These are phyloP conservation scores for Mus spicilegus DNA, from an alignment of 2,113 vertebrate species.

Conservation along the genomic window DNA sequence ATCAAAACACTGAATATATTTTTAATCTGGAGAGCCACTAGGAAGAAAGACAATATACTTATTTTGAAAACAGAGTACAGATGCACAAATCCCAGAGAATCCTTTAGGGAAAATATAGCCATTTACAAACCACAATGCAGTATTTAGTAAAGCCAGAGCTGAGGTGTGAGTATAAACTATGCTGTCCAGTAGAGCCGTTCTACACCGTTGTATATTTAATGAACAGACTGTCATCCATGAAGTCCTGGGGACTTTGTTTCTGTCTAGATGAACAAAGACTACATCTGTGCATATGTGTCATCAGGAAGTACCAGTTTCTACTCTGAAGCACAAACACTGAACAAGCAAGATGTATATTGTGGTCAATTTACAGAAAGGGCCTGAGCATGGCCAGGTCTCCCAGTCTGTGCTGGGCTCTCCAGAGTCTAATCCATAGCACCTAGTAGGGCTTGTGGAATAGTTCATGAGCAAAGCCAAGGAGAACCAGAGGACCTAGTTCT, in stretches of 20 bases:
- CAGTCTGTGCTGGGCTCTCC: not conserved
- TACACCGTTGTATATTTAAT: constrained; percentile 33
- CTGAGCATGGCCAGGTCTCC: not conserved
- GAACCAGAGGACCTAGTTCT: not conserved
- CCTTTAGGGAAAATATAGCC: not conserved
- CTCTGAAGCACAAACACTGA: not conserved
- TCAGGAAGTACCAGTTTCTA: not conserved
- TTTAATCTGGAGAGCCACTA: constrained; percentile 16
- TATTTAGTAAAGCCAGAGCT: not conserved
- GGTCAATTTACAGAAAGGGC: not conserved
- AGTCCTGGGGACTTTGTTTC: constrained; percentile 32
- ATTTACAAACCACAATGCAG: not conserved
- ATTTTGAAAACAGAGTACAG: constrained; percentile 26
- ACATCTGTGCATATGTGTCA: not conserved
- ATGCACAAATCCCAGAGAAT: not conserved
- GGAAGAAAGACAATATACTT: not conserved
- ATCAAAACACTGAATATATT: constrained; percentile 9
- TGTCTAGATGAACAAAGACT: not conserved
- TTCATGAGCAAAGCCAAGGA: not conserved
- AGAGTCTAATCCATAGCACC: not conserved
- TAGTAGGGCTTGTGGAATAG: fast-evolving
- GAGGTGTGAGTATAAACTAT: not conserved
- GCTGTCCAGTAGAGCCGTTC: not conserved
- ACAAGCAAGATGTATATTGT: not conserved
- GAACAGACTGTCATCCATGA: not conserved